Base-by-base conservation (phyloP, 1,140 invertebrate species). In the Macrocentrus cingulum region DNA sequence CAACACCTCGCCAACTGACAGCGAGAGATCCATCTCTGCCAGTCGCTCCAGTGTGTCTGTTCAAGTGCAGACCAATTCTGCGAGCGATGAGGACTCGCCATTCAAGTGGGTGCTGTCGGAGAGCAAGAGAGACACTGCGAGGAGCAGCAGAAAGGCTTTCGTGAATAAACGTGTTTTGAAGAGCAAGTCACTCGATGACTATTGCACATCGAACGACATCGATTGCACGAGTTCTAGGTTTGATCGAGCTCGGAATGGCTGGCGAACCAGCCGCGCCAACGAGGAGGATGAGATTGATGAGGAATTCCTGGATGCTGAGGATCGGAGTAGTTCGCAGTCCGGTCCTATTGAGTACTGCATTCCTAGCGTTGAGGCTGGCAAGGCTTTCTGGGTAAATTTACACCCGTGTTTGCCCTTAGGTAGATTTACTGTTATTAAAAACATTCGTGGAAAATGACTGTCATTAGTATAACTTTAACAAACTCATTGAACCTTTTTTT, bases 301-400 rank as follows among this genome's bases (percentile, higher is more conserved):
- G 37, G 70, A 77, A 3, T 76, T 71, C 36, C 45, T 68, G 37
- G 76, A 79, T 57, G 76, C 72, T 32, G 68, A 75, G 49, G 76
- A 78, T 41, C 66, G 67, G 58, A 68, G 61, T 61, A 59, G 55
- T 19, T 65, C 54, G 1, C 56, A 16, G 55, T 58, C 39, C 8
- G 65, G 66, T 54, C 68, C 71, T 5, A 77, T 76, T 51, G 61
- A 73, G 46, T 77, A 70, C 59, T 56, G 62, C 18, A 72, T 71
- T 61, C 70, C 76, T 36, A 69, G 72, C 62, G 56, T 65, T 50
- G 68, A 67, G 53, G 54, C 66, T 19, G 72, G 32, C 64, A 66
- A 76, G 64, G 67, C 76, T 58, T 79, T 77, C 65, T 79, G 78
- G 78, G 78, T 80, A 80, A 80, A 66, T 53, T 45, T 46, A 37